Conservation (phyloP, 2,797 vertebrate genomes). For the Enteromius argenteus region DNA sequence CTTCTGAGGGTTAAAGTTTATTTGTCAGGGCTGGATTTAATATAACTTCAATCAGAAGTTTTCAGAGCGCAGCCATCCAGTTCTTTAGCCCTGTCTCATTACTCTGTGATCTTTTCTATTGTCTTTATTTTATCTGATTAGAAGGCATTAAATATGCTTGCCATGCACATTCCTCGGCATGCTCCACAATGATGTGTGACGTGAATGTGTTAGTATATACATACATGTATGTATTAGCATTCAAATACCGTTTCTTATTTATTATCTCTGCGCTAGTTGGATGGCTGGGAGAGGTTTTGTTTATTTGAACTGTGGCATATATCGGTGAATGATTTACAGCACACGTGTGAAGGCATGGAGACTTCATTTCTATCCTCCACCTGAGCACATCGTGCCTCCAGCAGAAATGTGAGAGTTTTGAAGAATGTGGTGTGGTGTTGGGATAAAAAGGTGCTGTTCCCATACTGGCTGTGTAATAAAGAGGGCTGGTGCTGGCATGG, state of each 20-base stretch:
- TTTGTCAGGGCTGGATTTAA: slow-evolving; percentile 29
- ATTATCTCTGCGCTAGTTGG: slow-evolving; percentile 41
- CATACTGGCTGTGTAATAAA: slow-evolving; percentile 10
- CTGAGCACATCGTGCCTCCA: slow-evolving; percentile 39
- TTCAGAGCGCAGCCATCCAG: neutral
- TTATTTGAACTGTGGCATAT: slow-evolving; percentile 61
- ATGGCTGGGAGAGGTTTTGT: slow-evolving; percentile 39
- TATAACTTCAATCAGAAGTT: slow-evolving; percentile 23
- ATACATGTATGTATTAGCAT: slow-evolving; percentile 39
- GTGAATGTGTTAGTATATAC: neutral
- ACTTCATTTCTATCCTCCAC: slow-evolving; percentile 60
- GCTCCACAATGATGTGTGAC: neutral
- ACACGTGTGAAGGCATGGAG: slow-evolving; percentile 60
- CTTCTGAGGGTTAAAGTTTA: neutral
- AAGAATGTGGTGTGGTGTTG: slow-evolving; percentile 29
- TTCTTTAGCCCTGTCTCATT: neutral
- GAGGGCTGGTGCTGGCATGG: slow-evolving; percentile 3
- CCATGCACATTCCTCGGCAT: slow-evolving; percentile 6
- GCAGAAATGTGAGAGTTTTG: slow-evolving; percentile 31
- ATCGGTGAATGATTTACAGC: slow-evolving; percentile 67
- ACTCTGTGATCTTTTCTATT: slow-evolving; percentile 6
- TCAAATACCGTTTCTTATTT: slow-evolving; percentile 65
- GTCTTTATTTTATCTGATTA: slow-evolving; percentile 22
- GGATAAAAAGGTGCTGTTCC: slow-evolving; percentile 28
- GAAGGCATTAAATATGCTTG: slow-evolving; percentile 18